phyloP scores from a whole-genome alignment of 2,113 vertebrate species.

The Pantherophis guttatus region DNA sequence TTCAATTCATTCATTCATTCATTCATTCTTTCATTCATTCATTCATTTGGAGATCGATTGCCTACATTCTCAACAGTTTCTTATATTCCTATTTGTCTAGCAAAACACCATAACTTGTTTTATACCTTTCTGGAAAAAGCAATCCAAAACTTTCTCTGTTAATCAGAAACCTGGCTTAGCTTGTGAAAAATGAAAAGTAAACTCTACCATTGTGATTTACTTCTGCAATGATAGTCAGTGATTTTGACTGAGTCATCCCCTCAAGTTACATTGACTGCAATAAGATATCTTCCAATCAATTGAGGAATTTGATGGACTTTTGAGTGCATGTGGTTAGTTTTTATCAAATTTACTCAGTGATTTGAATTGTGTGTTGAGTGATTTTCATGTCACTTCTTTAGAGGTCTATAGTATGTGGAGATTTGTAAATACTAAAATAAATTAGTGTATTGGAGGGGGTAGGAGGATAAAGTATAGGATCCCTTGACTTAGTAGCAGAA shows the following conservation, averaged over 20 bases:
- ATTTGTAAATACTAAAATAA: not conserved
- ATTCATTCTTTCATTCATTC: too few species aligned
- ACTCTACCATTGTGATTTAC: not conserved
- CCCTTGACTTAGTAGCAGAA: not conserved
- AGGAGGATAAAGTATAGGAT: not conserved
- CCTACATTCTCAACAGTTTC: conserved; percentile 38
- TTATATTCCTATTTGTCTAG: conserved; percentile 57
- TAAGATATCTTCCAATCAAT: too few species aligned
- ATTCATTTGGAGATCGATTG: not conserved
- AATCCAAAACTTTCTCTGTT: conserved; percentile 43
- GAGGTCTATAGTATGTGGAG: not conserved
- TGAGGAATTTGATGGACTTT: too few species aligned
- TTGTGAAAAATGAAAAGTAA: not conserved
- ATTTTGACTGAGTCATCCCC: too few species aligned
- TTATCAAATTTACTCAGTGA: not conserved
- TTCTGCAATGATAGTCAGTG: not conserved
- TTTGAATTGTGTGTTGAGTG: not conserved
- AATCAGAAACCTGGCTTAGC: not conserved
- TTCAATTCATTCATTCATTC: too few species aligned
- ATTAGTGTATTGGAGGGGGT: not conserved
- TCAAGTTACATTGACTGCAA: too few species aligned
- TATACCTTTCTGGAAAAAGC: conserved; percentile 61
- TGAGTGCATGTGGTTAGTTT: too few species aligned
- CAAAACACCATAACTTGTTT: conserved; percentile 64
- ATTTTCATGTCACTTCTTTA: not conserved